Conservation (phyloP, 2,797 vertebrate genomes). For the Leptoclinus maculatus region DNA sequence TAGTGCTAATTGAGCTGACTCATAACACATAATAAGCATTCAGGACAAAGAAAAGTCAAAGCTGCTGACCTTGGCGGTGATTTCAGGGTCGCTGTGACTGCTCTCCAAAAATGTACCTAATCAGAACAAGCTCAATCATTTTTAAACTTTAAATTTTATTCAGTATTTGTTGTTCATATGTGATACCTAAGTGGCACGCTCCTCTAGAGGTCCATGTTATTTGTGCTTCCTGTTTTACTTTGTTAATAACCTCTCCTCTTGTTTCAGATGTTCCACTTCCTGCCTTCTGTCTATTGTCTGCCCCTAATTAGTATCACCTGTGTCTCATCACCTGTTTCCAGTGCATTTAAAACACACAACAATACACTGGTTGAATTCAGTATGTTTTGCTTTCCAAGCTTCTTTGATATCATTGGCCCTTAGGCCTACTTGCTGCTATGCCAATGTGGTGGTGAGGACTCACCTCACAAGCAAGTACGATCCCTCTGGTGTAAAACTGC, state of each 20-base stretch:
- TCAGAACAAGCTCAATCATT: constrained; percentile 10
- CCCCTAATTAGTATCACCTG: no score
- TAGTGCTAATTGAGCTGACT: constrained; percentile 15
- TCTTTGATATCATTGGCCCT: not conserved
- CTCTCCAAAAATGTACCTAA: constrained; percentile 8
- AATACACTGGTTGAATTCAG: not conserved
- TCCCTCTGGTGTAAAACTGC: constrained; percentile 10
- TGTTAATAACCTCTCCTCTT: no score
- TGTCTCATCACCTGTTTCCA: no score
- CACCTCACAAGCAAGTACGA: not conserved
- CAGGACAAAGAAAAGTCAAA: constrained; percentile 1
- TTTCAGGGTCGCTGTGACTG: constrained; percentile 3
- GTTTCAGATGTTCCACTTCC: no score
- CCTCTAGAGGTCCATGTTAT: no score
- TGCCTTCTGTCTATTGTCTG: no score
- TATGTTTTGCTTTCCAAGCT: not conserved
- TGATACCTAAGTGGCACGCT: not conserved
- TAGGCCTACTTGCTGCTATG: not conserved
- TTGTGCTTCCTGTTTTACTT: no score
- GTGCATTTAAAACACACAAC: not conserved
- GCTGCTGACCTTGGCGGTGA: constrained; percentile 22
- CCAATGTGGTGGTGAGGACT: not conserved
- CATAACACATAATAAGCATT: constrained; percentile 19
- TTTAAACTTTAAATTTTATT: not conserved
- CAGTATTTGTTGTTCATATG: not conserved